phyloP scores from a whole-genome alignment of 2,113 vertebrate species.

The Elachura formosa region DNA sequence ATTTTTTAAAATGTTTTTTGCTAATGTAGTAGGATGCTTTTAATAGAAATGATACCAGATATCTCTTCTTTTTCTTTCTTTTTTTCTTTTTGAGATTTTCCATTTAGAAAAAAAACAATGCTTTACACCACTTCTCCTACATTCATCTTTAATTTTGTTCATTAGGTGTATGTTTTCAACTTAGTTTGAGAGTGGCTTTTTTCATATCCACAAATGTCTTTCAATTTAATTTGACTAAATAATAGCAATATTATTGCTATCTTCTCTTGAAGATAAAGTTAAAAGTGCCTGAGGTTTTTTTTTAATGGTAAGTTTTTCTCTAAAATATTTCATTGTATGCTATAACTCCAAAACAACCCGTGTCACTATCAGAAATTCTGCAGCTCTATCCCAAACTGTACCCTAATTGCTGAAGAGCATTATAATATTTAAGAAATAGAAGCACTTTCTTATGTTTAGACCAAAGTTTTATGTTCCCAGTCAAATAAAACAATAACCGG shows the following conservation, averaged over 20 bases:
- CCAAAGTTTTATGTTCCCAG: background rate
- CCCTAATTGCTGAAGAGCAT: background rate
- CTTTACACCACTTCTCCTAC: background rate
- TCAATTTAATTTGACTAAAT: background rate
- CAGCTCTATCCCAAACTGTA: background rate
- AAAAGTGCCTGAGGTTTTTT: background rate
- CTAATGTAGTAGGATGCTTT: background rate
- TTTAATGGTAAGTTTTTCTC: background rate
- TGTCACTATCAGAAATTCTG: background rate
- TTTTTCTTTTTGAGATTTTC: background rate
- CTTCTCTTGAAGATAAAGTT: background rate
- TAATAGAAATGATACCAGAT: background rate
- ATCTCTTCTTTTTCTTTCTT: background rate
- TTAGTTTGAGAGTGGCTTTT: background rate
- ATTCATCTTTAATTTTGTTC: background rate
- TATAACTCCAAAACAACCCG: background rate
- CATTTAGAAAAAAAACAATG: background rate
- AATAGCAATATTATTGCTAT: background rate
- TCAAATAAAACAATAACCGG: background rate
- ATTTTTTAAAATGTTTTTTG: background rate
- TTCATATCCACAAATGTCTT: background rate
- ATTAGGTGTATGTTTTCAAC: background rate
- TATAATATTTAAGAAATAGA: background rate
- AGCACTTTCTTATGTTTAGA: background rate
- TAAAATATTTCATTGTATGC: background rate